Base-by-base conservation (phyloP, 2,113 vertebrate genomes). In the Oxygymnocypris stewartii region DNA sequence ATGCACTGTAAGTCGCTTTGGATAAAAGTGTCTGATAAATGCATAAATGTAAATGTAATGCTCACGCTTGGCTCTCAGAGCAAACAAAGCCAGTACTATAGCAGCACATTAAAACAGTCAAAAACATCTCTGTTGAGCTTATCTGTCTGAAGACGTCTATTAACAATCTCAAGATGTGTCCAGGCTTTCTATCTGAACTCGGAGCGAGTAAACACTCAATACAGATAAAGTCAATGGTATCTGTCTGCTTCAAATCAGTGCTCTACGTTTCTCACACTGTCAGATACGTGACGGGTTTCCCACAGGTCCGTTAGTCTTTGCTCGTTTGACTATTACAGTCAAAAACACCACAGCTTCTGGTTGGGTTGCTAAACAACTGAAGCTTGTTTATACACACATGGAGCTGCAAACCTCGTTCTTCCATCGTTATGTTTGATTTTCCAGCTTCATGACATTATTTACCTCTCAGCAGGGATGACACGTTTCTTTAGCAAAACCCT, bases 161-260 rank as follows among this genome's bases (percentile, higher is more conserved):
- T 85, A 59, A 35, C 37, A 57, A 81, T 75, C 54, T 88, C 54
- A 73, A 88, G 82, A 87, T 51, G 82, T 63, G 82, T 75, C 83
- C 65, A 35, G 69, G 35, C 69, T 40, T 11, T 51, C 75, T 87
- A 42, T 79, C 82, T 57, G 77, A 84, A 79, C 75, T 49, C 16
- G 4, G 14, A 14, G 1, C 1, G 49, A 40, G 37, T 28, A 87
- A 85, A 82, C 87, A 85, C 51, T 82, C 71, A 31, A 51, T 84
- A n/a, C 42, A 69, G 80, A 81, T 85, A 85, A 82, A n/a, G 20
- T 37, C 71, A 18, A 65, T 44, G 23, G 84, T 87, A 79, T 18
- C 67, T 73, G 37, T 84, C 83, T 84, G 73, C 71, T 82, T 76
- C 44, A 75, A 74, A 75, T 88, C 78, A 54, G 20, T n/a, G 31